These are phyloP conservation scores for Nycteola revayana DNA, from an alignment of 2,888 invertebrate genomes.

Conservation along the genomic window DNA sequence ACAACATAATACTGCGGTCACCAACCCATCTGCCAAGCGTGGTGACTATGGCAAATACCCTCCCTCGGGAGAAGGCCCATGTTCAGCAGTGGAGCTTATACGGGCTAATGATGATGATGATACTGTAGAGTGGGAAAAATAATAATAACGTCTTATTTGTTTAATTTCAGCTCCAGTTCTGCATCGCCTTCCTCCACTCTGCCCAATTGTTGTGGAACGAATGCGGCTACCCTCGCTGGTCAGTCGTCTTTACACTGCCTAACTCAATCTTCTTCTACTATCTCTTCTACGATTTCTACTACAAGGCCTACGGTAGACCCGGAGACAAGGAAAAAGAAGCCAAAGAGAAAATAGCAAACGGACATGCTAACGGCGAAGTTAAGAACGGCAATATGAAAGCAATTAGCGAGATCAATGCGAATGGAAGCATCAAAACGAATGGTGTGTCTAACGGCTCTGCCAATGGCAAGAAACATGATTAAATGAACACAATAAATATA, in stretches of 20 bases:
- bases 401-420: slow-evolving; percentile 23
- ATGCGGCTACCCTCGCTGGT: slow-evolving; percentile 94
- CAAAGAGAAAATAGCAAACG: slow-evolving; percentile 37
- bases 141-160: background rate
- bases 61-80: no score
- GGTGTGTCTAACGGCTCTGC: slow-evolving; percentile 19
- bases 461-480: slow-evolving; percentile 31
- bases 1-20: no score
- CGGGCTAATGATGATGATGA: no score
- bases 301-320: slow-evolving; percentile 85
- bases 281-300: slow-evolving; percentile 95
- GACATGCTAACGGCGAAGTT: slow-evolving; percentile 35
- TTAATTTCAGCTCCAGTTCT: slow-evolving; percentile 91
- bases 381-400: slow-evolving; percentile 27
- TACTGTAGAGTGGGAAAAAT: no score
- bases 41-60: no score
- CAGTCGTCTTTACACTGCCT: slow-evolving; percentile 90
- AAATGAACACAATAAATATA: slow-evolving; percentile 13
- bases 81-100: no score
- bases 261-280: slow-evolving; percentile 97
- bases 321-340: slow-evolving; percentile 39
- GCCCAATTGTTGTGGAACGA: slow-evolving; percentile 92
- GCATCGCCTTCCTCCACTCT: slow-evolving; percentile 92
- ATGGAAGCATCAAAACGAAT: slow-evolving; percentile 9
- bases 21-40: no score